These are phyloP conservation scores for Daubentonia madagascariensis DNA, from an alignment of 2,113 vertebrate species.

Conservation along the genomic window DNA sequence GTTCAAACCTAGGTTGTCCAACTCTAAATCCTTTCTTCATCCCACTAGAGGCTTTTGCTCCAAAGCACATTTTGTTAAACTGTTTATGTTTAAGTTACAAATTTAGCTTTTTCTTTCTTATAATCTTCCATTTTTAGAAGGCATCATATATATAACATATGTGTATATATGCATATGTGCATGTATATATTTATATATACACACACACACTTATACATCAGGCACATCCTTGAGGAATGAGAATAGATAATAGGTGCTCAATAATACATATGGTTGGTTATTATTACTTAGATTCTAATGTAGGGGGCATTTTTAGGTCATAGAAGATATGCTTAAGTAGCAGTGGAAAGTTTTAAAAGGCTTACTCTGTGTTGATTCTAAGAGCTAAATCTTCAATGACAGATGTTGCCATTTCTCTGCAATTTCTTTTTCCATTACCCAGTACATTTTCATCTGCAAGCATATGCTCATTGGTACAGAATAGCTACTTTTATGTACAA, in stretches of 20 bases:
- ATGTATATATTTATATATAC: not conserved
- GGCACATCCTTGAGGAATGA: not conserved
- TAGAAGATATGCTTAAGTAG: not conserved
- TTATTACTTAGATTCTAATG: not conserved
- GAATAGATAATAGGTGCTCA: not conserved
- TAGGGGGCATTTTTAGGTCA: not conserved
- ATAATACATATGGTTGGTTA: not conserved
- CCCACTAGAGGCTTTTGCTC: not conserved
- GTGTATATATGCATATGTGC: too few species aligned
- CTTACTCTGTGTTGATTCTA: not conserved
- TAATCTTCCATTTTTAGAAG: not conserved
- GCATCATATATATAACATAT: too few species aligned
- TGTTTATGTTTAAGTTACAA: not conserved
- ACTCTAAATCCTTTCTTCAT: not conserved
- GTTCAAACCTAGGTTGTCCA: not conserved
- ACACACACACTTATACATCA: not conserved
- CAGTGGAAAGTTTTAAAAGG: not conserved
- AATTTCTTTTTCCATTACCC: slow-evolving; percentile 5
- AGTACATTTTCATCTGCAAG: not conserved
- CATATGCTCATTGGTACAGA: not conserved
- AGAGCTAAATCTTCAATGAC: not conserved
- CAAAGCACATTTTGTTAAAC: not conserved
- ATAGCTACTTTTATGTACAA: not conserved
- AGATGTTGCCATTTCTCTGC: not conserved
- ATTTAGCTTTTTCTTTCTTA: not conserved